A percentile compares a stretch with the other conserved stretches of the same genome.
Evolutionary conservation across 2,888 invertebrate species (phyloP).

Genomic region (Spodoptera littoralis): DNA sequence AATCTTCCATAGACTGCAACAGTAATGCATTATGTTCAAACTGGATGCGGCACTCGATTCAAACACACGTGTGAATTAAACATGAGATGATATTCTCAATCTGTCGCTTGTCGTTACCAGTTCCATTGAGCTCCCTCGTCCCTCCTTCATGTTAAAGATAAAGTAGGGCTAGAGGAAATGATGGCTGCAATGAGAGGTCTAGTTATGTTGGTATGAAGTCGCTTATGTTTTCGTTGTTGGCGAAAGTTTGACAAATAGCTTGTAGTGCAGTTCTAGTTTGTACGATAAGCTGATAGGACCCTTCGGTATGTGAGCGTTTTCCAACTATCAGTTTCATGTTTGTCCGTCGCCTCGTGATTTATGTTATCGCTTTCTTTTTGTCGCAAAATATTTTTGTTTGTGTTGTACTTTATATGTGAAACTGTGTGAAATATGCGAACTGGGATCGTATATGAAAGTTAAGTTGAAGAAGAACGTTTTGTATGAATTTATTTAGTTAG

Average conservation of each 20-base stretch:
- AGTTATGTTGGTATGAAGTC: constrained; percentile 57
- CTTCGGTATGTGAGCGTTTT: constrained; percentile 67
- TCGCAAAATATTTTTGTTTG: constrained; percentile 62
- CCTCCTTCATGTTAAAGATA: constrained; percentile 3
- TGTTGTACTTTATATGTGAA: constrained; percentile 48
- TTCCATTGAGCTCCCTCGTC: constrained; percentile 58
- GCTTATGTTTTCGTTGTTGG: constrained; percentile 75
- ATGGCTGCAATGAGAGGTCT: constrained; percentile 44
- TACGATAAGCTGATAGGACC: constrained; percentile 78
- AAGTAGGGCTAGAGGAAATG: neutral
- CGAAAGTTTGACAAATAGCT: constrained; percentile 83
- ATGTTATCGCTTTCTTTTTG: constrained; percentile 63
- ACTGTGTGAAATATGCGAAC: constrained; percentile 42
- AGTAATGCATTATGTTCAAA: constrained; percentile 73
- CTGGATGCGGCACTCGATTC: constrained; percentile 71
- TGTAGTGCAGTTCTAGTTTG: constrained; percentile 74
- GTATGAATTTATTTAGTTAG: constrained; percentile 23
- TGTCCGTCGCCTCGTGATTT: constrained; percentile 66
- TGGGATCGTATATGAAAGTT: constrained; percentile 32
- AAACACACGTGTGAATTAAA: constrained; percentile 81
- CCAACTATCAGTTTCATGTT: constrained; percentile 70
- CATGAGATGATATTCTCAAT: constrained; percentile 84
- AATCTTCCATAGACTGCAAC: constrained; percentile 73
- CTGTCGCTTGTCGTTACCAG: constrained; percentile 73
- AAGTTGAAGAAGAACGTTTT: constrained; percentile 30